Evolutionary conservation across 2,113 vertebrate species (phyloP).

Genomic region (Peromyscus leucopus): DNA sequence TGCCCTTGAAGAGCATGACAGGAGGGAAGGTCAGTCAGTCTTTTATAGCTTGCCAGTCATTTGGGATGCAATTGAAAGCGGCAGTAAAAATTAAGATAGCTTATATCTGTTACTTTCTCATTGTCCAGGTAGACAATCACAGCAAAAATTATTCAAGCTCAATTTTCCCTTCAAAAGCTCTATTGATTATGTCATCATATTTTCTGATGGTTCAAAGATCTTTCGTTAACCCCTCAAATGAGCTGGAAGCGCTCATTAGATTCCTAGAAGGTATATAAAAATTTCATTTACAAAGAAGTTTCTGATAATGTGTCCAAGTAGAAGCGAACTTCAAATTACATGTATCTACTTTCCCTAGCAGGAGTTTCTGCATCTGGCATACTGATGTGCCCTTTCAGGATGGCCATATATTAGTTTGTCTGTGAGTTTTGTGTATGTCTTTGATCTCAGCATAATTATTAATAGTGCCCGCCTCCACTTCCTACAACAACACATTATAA

Average conservation of each 20-base stretch:
- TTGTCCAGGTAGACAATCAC: slow-evolving; percentile 61
- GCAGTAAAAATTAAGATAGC: slow-evolving; percentile 51
- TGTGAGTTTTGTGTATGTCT: slow-evolving; percentile 26
- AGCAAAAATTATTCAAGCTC: slow-evolving; percentile 71
- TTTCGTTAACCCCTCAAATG: slow-evolving; percentile 48
- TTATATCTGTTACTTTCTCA: slow-evolving; percentile 47
- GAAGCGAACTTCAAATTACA: slow-evolving; percentile 17
- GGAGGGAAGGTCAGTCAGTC: slow-evolving; percentile 54
- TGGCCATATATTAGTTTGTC: slow-evolving; percentile 5
- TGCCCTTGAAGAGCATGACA: slow-evolving; percentile 43
- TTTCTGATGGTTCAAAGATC: slow-evolving; percentile 57
- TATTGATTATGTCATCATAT: slow-evolving; percentile 58
- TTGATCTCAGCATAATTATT: slow-evolving; percentile 35
- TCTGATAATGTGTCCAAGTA: slow-evolving; percentile 23
- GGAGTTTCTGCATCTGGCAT: background rate
- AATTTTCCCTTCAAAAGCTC: slow-evolving; percentile 69
- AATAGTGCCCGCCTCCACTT: slow-evolving; percentile 16
- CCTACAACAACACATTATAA: slow-evolving; percentile 40
- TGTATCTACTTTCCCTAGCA: background rate
- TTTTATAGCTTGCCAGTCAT: slow-evolving; percentile 57
- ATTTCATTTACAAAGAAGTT: slow-evolving; percentile 36
- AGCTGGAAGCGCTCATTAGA: slow-evolving; percentile 58
- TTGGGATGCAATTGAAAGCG: slow-evolving; percentile 49
- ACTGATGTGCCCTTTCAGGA: background rate
- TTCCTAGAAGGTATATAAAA: background rate